Percentiles rank a stretch among this genome's conserved stretches.
phyloP scores from a whole-genome alignment of 1,140 invertebrate genomes.

The Chionoecetes opilio region DNA sequence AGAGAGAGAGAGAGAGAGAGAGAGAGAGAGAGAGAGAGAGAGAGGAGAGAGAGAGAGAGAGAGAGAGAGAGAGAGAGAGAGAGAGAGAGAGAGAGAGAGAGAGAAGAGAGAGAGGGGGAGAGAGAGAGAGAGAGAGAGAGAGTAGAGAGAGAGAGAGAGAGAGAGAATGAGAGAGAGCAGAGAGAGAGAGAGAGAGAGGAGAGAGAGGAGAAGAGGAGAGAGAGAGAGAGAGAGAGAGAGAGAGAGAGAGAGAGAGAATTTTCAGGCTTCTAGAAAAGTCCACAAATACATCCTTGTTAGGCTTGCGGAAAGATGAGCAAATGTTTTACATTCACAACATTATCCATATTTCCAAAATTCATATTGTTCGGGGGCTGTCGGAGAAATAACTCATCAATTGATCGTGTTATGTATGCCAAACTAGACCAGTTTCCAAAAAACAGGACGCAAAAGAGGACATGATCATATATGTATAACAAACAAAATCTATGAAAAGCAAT shows the following conservation, averaged over 20 bases:
- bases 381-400: no score
- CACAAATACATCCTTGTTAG: background rate
- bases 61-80: constrained; percentile 32
- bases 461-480: no score
- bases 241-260: constrained; percentile 33
- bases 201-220: background rate
- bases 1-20: background rate
- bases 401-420: no score
- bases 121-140: background rate
- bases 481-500: no score
- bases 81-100: background rate
- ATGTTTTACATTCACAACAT: no score
- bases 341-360: no score
- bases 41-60: constrained; percentile 44
- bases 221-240: constrained; percentile 1
- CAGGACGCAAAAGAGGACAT: no score
- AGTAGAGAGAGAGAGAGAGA: background rate
- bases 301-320: background rate
- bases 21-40: background rate
- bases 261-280: background rate
- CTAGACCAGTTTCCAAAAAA: no score
- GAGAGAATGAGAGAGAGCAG: background rate
- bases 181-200: constrained; percentile 45
- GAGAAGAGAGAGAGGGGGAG: constrained; percentile 36
- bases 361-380: no score